Conservation (phyloP, 2,888 invertebrate species). For the Orthosia gothica region DNA sequence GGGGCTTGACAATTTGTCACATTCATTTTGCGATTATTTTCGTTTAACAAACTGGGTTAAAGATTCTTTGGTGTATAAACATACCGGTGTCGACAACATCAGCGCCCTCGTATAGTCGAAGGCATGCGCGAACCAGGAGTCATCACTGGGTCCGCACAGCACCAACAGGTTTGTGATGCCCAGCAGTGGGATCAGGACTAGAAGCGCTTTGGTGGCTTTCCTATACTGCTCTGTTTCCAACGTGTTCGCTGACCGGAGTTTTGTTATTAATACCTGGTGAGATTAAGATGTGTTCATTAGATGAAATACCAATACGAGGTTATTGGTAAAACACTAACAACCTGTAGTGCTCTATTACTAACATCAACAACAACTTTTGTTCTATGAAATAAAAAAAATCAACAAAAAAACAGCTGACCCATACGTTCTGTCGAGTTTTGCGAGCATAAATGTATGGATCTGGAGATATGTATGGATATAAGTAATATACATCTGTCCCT, state of each 20-base stretch:
- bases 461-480: too few relatives aligned
- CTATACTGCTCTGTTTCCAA: conserved; percentile 97
- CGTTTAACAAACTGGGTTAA: not conserved
- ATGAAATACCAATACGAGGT: not conserved
- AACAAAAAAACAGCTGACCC: too few relatives aligned
- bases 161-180: conserved; percentile 98
- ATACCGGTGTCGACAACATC: conserved; percentile 97
- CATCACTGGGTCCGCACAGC: conserved; percentile 95
- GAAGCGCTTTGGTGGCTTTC: conserved; percentile 97
- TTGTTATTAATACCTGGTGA: conserved; percentile 97
- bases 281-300: not conserved
- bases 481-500: too few relatives aligned
- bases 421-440: too few relatives aligned
- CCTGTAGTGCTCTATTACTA: too few relatives aligned
- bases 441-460: too few relatives aligned
- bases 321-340: too few relatives aligned
- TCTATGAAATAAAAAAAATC: too few relatives aligned
- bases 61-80: not conserved
- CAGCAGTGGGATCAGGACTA: conserved; percentile 98
- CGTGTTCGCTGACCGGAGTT: conserved; percentile 97
- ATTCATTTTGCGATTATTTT: not conserved
- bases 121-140: conserved; percentile 94
- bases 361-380: too few relatives aligned
- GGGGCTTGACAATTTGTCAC: too few relatives aligned
- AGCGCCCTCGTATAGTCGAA: conserved; percentile 96